These are phyloP conservation scores for Denticeps clupeoides DNA, from an alignment of 2,797 vertebrate species.

Conservation along the genomic window DNA sequence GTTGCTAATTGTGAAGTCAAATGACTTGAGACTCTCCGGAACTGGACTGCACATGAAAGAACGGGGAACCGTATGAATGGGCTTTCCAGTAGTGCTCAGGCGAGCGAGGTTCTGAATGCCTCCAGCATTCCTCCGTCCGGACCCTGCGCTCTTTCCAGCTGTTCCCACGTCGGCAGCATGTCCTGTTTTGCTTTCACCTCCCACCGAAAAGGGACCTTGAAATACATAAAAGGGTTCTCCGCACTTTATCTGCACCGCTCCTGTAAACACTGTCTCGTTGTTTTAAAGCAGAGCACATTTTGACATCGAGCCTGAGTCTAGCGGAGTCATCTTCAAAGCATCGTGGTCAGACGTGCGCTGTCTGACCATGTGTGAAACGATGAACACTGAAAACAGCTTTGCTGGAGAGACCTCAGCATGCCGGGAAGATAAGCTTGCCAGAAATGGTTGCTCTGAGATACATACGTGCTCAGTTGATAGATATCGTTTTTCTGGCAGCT, in stretches of 20 bases:
- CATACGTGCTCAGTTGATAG: constrained; percentile 22
- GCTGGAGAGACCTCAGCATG: no score
- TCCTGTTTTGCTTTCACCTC: constrained; percentile 47
- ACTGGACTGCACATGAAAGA: no score
- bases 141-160: constrained; percentile 43
- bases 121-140: constrained; percentile 40
- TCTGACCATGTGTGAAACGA: no score
- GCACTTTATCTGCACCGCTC: neutral
- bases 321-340: no score
- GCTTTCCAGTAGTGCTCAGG: constrained; percentile 15
- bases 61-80: no score
- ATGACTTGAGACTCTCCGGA: no score
- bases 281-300: no score
- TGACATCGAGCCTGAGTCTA: no score
- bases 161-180: constrained; percentile 38
- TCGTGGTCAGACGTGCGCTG: no score
- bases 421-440: no score
- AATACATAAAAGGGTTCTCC: constrained; percentile 18
- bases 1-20: no score
- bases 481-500: constrained; percentile 30
- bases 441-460: constrained; percentile 17
- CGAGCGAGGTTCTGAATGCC: constrained; percentile 17
- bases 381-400: no score
- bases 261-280: constrained; percentile 18
- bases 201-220: constrained; percentile 40